Evolutionary conservation across 2,797 vertebrate species (phyloP).

Genomic region (Epinephelus coioides): DNA sequence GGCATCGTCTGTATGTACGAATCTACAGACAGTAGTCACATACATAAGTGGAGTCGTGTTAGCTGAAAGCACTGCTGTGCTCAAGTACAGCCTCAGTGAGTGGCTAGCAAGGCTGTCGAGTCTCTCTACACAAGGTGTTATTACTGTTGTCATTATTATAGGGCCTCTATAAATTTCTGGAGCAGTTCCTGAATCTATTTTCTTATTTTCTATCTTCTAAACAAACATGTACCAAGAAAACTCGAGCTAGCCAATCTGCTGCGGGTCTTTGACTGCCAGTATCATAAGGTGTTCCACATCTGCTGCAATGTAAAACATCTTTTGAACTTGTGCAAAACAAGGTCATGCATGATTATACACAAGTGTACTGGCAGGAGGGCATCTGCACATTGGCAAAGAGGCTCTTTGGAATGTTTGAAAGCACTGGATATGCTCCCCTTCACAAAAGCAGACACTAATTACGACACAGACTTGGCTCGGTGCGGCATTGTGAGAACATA

Average conservation of each 20-base stretch:
- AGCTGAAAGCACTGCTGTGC: constrained; percentile 1
- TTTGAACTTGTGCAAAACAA: constrained; percentile 29
- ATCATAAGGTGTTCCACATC: constrained; percentile 1
- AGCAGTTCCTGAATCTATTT: constrained; percentile 1
- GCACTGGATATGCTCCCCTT: constrained; percentile 2
- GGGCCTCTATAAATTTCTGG: background rate
- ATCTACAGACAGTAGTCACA: too few species aligned
- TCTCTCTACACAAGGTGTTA: background rate
- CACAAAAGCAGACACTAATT: constrained; percentile 33
- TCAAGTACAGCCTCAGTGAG: background rate
- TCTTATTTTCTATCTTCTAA: constrained; percentile 2
- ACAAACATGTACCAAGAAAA: background rate
- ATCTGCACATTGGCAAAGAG: constrained; percentile 5
- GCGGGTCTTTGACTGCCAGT: background rate
- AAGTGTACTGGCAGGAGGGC: background rate
- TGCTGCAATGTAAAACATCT: constrained; percentile 28
- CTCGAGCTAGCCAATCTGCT: background rate
- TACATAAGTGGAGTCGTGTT: background rate
- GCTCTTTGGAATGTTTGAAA: constrained; percentile 7
- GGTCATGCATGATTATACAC: constrained; percentile 18
- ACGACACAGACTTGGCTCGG: constrained; percentile 17
- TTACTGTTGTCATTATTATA: constrained; percentile 6
- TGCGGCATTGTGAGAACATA: background rate
- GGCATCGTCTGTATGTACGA: too few species aligned
- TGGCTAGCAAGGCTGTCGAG: background rate